Evolutionary conservation across 2,888 invertebrate genomes (phyloP), one percentile per base, ranked within the genome.

Genomic region (Dusona sp.): DNA sequence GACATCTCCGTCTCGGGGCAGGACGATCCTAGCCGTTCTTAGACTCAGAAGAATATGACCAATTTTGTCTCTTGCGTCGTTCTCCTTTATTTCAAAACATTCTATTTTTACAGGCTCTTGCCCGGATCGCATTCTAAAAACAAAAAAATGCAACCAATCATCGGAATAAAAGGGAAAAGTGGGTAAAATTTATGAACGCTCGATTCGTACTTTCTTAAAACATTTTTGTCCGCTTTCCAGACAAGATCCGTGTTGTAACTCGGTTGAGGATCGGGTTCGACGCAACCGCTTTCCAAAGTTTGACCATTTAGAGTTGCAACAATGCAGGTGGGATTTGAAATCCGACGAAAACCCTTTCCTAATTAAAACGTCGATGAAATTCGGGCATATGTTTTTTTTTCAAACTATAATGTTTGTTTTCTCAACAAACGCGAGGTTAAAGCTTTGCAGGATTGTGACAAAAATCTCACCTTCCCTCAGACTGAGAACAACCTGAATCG

Each of bases 151-250:
- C 61, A 22, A 78, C 65, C 0, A 45, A 42, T 65, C 29, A 45
- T 25, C 45, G 61, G 16, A 42, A 42, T 16, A 33, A 74, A 7
- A 67, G 9, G 22, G 36, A 80, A 22, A n/a, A 48, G 0, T 38
- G 38, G 25, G 42, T 73, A 75, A 84, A 64, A n/a, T 77, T 16
- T 13, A 1, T 33, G n/a, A 22, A 42, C 2, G 33, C 36, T 54
- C 36, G 22, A 29, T 67, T 36, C 68, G 1, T 93, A 96, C 96
- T 96, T 96, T 90, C 97, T 95, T 88, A 97, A 95, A 84, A 96
- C 95, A 89, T 96, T 95, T 94, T 97, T 97, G 89, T 97, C 97
- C 3, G 97, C 96, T 93, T 97, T 97, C 97, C 97, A 98, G 75
- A 97, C 96, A 80, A 97, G 95, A 92, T 97, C 97, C 33, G 96